A percentile compares a stretch with the other conserved stretches of the same genome.
Conservation (phyloP, 2,797 vertebrate genomes). For the Myotis pilosus region DNA sequence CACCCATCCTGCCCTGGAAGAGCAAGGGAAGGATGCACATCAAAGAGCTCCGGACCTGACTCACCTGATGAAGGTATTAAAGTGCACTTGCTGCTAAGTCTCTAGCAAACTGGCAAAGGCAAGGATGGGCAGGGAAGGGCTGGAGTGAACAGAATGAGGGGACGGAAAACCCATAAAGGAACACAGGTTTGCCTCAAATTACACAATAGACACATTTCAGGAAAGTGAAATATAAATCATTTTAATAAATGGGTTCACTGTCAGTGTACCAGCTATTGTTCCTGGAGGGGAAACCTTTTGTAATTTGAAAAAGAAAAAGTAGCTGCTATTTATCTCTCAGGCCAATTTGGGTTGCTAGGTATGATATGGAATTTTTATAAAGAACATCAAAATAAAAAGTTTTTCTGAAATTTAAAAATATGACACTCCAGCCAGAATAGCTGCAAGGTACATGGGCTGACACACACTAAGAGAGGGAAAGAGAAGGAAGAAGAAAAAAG, state of each 20-base stretch:
- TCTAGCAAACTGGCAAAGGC: not conserved
- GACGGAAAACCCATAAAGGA: not conserved
- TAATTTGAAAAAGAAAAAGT: constrained; percentile 23
- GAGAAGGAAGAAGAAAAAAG: not conserved
- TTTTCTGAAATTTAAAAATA: not conserved
- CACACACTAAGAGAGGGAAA: not conserved
- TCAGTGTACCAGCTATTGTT: constrained; percentile 27
- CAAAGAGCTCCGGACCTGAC: not conserved
- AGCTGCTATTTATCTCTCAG: constrained; percentile 48
- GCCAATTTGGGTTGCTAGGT: constrained; percentile 29
- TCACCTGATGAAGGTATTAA: not conserved
- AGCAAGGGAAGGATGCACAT: not conserved
- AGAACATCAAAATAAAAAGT: not conserved
- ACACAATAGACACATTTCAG: constrained; percentile 5
- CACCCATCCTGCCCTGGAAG: not conserved
- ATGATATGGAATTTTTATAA: constrained; percentile 23
- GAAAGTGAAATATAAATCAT: constrained; percentile 39
- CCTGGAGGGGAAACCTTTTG: constrained; percentile 6
- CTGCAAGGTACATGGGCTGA: not conserved
- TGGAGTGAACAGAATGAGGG: not conserved
- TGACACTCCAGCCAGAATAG: not conserved
- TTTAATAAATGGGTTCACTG: constrained; percentile 43
- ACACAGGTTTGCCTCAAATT: constrained; percentile 12
- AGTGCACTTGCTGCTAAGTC: not conserved
- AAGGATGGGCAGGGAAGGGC: not conserved